A percentile compares a stretch with the other conserved stretches of the same genome.
phyloP scores from a whole-genome alignment of 2,797 vertebrate genomes.

The Pangasius mekongensis region DNA sequence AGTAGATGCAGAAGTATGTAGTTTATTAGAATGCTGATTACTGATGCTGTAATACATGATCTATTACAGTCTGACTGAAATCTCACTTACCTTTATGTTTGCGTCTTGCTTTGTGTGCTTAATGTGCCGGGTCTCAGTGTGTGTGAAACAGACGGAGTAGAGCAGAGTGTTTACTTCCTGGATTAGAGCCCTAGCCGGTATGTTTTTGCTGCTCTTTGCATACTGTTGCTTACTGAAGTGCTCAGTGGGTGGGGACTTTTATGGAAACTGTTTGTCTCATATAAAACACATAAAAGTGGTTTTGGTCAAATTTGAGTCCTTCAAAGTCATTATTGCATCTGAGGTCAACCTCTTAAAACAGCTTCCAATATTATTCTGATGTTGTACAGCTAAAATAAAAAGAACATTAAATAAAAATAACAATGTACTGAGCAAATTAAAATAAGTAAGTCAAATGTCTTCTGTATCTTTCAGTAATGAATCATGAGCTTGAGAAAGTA shows the following conservation, averaged over 20 bases:
- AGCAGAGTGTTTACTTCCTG: slow-evolving; percentile 26
- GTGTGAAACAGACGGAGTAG: background rate
- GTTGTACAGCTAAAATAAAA: background rate
- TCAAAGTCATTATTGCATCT: no score
- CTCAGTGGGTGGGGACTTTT: background rate
- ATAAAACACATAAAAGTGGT: background rate
- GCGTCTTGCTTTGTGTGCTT: background rate
- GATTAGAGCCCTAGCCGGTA: background rate
- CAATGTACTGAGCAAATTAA: background rate
- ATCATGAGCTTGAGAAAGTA: background rate
- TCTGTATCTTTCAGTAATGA: background rate
- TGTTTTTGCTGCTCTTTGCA: background rate
- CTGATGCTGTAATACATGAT: background rate
- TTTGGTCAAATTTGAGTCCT: background rate
- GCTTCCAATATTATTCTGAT: background rate
- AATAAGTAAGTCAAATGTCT: background rate
- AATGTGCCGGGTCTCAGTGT: background rate
- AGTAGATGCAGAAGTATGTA: background rate
- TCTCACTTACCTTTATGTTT: background rate
- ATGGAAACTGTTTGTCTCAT: background rate
- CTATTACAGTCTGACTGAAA: background rate
- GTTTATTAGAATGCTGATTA: no score
- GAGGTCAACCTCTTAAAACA: background rate
- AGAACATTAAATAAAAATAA: background rate
- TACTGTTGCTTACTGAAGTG: background rate